Conservation (phyloP, 2,888 invertebrate species). For the Acrobasis consociella region DNA sequence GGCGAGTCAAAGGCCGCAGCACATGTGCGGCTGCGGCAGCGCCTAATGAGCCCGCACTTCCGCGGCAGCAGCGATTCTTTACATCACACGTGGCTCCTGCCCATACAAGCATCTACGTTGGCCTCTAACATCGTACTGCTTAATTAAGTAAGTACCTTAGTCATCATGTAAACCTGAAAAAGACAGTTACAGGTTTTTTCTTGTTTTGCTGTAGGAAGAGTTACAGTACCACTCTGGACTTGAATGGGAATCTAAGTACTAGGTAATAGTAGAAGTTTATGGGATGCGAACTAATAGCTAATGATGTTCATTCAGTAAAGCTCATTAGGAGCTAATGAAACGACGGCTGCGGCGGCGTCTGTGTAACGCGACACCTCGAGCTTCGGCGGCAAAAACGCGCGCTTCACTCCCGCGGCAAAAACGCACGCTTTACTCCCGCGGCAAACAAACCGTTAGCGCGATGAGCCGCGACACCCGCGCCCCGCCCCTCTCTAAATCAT, state of each 20-base stretch:
- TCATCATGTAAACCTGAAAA: no score
- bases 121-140: no score
- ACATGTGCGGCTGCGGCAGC: constrained; percentile 3
- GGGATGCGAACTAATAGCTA: constrained; percentile 43
- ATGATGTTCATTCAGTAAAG: constrained; percentile 42
- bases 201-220: no score
- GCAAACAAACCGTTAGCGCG: constrained; percentile 57
- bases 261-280: constrained; percentile 3
- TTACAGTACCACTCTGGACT: no score
- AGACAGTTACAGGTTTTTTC: no score
- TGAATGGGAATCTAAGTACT: no score
- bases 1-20: neutral
- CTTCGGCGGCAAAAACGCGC: constrained; percentile 38
- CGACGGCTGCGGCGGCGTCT: constrained; percentile 35
- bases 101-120: neutral
- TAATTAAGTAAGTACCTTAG: no score
- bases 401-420: constrained; percentile 37
- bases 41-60: neutral
- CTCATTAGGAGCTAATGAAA: constrained; percentile 47
- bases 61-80: neutral
- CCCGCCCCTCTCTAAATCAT: constrained; percentile 31
- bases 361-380: constrained; percentile 44
- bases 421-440: constrained; percentile 34
- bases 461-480: constrained; percentile 39
- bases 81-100: neutral